Conservation (phyloP, 2,888 invertebrate species). For the Pediacus dermestoides region DNA sequence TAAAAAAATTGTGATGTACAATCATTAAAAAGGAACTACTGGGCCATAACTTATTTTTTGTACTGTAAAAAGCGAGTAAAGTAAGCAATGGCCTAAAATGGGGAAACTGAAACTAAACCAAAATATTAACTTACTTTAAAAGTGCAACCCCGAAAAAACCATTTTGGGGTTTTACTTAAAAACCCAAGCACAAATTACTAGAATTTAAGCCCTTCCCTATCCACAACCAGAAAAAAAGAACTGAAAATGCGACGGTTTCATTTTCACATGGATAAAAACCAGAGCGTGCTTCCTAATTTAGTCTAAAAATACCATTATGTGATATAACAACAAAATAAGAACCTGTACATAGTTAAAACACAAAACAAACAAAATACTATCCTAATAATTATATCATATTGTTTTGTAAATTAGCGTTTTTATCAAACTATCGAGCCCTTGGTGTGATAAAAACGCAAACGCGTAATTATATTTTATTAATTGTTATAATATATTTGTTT, state of each 20-base stretch:
- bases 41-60: slow-evolving; percentile 22
- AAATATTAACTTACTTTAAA: no score
- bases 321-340: not conserved
- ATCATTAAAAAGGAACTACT: slow-evolving; percentile 34
- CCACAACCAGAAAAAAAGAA: no score
- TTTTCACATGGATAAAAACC: slow-evolving; percentile 4
- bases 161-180: no score
- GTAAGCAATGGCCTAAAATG: slow-evolving; percentile 20
- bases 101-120: no score
- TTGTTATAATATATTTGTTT: slow-evolving; percentile 14
- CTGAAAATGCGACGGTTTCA: slow-evolving; percentile 11
- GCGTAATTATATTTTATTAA: slow-evolving; percentile 5
- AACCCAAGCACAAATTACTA: no score
- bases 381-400: slow-evolving; percentile 1
- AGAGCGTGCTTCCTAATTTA: slow-evolving; percentile 19
- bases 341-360: not conserved
- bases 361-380: not conserved
- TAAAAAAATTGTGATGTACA: slow-evolving; percentile 37
- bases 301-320: no score
- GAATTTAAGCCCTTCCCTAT: slow-evolving; percentile 10
- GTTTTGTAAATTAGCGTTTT: slow-evolving; percentile 17
- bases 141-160: no score
- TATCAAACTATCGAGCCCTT: slow-evolving; percentile 36
- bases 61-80: slow-evolving; percentile 10
- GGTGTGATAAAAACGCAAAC: slow-evolving; percentile 29